Conservation (phyloP, 2,797 vertebrate genomes). For the Sardinella longiceps region DNA sequence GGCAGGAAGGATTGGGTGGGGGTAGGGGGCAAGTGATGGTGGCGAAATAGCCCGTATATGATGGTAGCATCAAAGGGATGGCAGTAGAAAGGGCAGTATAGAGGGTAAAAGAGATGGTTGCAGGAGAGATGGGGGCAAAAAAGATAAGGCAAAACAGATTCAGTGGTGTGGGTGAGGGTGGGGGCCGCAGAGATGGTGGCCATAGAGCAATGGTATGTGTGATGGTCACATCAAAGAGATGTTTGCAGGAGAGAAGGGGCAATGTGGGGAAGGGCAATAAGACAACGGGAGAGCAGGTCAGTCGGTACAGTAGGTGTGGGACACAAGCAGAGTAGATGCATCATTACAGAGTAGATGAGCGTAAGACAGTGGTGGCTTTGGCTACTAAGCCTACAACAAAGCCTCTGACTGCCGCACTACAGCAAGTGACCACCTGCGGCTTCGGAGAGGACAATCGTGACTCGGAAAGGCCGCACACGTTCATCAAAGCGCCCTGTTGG, state of each 20-base stretch:
- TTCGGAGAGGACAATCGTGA: conserved; percentile 32
- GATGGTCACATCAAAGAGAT: neutral
- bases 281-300: neutral
- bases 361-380: neutral
- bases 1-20: no score
- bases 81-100: no score
- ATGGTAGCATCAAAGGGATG: no score
- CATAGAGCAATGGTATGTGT: neutral
- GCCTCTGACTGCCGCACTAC: neutral
- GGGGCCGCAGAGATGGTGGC: no score
- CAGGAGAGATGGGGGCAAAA: no score
- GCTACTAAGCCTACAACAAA: neutral
- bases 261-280: neutral
- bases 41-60: no score
- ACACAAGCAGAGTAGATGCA: conserved; percentile 22
- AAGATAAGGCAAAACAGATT: no score
- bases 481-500: conserved; percentile 30
- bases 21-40: no score
- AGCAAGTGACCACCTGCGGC: neutral
- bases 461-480: conserved; percentile 30
- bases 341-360: neutral
- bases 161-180: neutral
- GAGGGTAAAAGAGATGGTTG: no score
- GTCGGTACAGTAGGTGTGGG: neutral
- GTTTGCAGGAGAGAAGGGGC: neutral